Percentiles rank a stretch among this genome's conserved stretches.
Evolutionary conservation across 1,140 invertebrate species (phyloP).

Genomic region (Drosophila paulistorum): DNA sequence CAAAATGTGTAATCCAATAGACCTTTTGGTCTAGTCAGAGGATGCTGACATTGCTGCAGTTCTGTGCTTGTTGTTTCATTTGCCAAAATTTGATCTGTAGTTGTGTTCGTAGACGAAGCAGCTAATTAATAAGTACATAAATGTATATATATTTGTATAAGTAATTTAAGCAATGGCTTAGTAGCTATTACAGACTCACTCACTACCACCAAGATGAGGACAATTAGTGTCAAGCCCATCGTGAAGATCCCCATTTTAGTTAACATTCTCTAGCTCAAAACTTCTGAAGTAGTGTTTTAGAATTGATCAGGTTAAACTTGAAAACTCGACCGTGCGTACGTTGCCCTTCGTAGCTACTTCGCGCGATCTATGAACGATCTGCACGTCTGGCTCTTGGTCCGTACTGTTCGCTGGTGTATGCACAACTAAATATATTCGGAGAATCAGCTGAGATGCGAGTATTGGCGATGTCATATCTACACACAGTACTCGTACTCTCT

Average conservation of each 20-base stretch:
- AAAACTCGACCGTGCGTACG: slow-evolving; percentile 43
- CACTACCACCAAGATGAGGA: background rate
- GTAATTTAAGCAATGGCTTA: background rate
- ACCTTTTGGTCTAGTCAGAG: slow-evolving; percentile 54
- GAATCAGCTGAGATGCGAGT: slow-evolving; percentile 11
- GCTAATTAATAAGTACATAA: background rate
- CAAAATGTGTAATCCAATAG: slow-evolving; percentile 68
- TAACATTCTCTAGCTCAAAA: background rate
- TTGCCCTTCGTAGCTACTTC: slow-evolving; percentile 30
- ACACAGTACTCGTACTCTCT: slow-evolving; percentile 3
- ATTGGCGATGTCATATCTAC: slow-evolving; percentile 42
- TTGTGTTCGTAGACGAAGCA: background rate
- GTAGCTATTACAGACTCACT: slow-evolving; percentile 16
- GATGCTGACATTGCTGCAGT: slow-evolving; percentile 57
- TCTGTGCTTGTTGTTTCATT: slow-evolving; percentile 16
- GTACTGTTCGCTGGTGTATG: slow-evolving; percentile 50
- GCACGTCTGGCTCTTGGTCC: slow-evolving; percentile 25
- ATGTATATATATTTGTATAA: background rate
- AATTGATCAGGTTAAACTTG: slow-evolving; percentile 27
- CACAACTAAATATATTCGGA: slow-evolving; percentile 40
- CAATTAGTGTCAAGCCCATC: background rate
- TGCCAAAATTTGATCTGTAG: slow-evolving; percentile 13
- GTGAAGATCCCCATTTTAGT: background rate
- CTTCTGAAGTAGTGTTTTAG: background rate
- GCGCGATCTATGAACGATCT: slow-evolving; percentile 22